Conservation (phyloP, 2,888 invertebrate genomes). For the Busseola fusca region DNA sequence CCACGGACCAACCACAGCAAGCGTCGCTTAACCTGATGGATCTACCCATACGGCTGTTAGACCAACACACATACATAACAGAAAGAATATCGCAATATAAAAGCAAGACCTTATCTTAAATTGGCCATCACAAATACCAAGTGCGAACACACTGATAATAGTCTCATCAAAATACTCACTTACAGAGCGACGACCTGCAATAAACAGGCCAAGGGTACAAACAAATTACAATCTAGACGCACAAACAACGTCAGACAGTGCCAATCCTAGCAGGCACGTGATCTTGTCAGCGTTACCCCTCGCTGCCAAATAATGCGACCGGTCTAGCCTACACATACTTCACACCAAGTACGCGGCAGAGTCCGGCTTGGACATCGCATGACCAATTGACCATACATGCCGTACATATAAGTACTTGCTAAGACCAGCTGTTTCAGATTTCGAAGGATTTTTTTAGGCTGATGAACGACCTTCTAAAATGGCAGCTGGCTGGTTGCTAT, state of each 20-base stretch:
- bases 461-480: neutral
- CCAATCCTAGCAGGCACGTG: constrained; percentile 51
- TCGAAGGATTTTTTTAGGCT: neutral
- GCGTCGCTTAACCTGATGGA: no score
- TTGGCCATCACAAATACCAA: neutral
- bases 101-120: neutral
- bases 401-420: neutral
- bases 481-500: no score
- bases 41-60: no score
- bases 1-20: no score
- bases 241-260: constrained; percentile 22
- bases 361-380: neutral
- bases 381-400: neutral
- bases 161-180: constrained; percentile 1
- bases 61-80: neutral
- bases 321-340: constrained; percentile 36
- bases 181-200: constrained; percentile 25
- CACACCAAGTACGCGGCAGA: constrained; percentile 1
- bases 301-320: constrained; percentile 52
- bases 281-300: constrained; percentile 46
- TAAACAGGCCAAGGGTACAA: constrained; percentile 49
- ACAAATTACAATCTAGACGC: constrained; percentile 3
- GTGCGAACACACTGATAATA: constrained; percentile 5
- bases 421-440: neutral
- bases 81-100: neutral